Percentiles rank a stretch among this genome's conserved stretches.
Evolutionary conservation across 2,797 vertebrate species (phyloP).

Genomic region (Corythornis leucogaster): DNA sequence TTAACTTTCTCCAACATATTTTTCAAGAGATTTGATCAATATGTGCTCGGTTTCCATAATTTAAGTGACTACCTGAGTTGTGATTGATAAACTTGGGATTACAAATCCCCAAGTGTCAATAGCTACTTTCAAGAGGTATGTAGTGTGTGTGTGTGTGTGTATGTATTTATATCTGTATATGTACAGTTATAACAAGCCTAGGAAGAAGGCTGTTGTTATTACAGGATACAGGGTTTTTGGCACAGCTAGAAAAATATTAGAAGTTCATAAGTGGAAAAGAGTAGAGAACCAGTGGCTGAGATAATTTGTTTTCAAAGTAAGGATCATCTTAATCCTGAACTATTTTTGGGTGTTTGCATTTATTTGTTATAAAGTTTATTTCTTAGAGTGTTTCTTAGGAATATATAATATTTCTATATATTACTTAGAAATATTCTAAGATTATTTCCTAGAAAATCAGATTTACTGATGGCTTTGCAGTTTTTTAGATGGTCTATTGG

Average conservation of each 20-base stretch:
- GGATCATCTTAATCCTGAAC: not conserved
- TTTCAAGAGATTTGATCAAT: not conserved
- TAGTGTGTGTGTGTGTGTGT: too few species aligned
- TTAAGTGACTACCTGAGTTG: fast-evolving
- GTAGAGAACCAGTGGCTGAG: not conserved
- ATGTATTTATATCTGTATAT: too few species aligned
- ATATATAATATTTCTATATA: too few species aligned
- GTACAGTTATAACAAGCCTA: not conserved
- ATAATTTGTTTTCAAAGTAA: not conserved
- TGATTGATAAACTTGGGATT: not conserved
- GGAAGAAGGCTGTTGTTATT: not conserved
- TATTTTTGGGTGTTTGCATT: not conserved
- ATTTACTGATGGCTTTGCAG: not conserved
- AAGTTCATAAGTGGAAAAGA: not conserved
- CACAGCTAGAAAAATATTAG: not conserved
- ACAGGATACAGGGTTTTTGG: not conserved
- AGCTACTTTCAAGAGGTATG: not conserved
- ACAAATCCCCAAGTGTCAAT: not conserved
- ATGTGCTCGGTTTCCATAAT: not conserved
- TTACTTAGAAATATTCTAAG: too few species aligned
- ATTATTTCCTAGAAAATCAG: not conserved
- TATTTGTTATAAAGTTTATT: too few species aligned
- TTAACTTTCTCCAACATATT: not conserved
- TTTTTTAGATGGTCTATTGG: not conserved
- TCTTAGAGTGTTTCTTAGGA: too few species aligned